Evolutionary conservation across 2,113 vertebrate species (phyloP).

Genomic region (Illadopsis cleaveri): DNA sequence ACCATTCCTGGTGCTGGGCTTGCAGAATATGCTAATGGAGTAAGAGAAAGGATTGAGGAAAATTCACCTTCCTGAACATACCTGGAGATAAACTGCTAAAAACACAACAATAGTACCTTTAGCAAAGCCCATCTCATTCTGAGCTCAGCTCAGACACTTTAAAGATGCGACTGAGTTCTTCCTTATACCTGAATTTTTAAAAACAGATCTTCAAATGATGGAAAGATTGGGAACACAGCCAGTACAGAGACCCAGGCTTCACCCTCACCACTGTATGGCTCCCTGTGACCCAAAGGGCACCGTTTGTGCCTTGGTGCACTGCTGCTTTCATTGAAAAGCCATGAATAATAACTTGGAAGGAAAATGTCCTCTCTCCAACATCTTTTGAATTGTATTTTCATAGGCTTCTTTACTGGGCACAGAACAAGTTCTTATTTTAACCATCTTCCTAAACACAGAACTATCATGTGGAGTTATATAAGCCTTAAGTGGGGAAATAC

Average conservation of each 20-base stretch:
- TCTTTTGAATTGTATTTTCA: neutral
- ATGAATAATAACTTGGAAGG: neutral
- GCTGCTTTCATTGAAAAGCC: neutral
- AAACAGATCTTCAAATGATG: neutral
- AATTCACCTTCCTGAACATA: neutral
- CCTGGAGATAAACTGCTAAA: neutral
- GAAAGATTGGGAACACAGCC: neutral
- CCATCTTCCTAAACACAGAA: neutral
- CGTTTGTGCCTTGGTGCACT: neutral
- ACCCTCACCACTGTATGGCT: neutral
- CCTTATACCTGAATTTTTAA: neutral
- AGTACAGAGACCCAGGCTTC: neutral
- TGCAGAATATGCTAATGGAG: neutral
- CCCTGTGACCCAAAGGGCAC: neutral
- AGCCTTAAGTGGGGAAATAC: neutral
- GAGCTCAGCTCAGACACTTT: neutral
- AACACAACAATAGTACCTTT: neutral
- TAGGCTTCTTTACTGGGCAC: neutral
- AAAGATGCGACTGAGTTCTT: neutral
- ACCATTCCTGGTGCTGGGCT: neutral
- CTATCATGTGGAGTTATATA: neutral
- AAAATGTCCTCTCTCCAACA: neutral
- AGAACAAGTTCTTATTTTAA: neutral
- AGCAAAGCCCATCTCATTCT: neutral
- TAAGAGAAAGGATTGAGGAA: neutral